A percentile compares a stretch with the other conserved stretches of the same genome.
Evolutionary conservation across 2,797 vertebrate species (phyloP).

Genomic region (Parauchenoglanis ngamensis): DNA sequence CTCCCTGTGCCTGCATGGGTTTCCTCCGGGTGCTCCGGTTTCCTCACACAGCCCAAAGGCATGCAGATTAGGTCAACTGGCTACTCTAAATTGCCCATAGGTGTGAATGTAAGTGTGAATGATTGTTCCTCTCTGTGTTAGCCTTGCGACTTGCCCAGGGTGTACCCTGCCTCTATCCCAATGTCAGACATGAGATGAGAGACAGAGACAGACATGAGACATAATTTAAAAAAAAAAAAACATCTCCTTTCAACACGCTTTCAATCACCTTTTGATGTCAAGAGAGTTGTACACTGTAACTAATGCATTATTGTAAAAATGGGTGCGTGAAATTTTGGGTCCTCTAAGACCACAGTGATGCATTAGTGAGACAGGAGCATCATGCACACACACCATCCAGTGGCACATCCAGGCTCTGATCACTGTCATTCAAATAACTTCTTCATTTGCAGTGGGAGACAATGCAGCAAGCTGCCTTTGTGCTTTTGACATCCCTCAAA

Average conservation of each 20-base stretch:
- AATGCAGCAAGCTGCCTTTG: conserved; percentile 78
- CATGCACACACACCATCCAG: conserved; percentile 20
- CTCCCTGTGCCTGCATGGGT: too few species aligned
- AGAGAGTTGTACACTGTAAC: background rate
- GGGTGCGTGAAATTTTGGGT: background rate
- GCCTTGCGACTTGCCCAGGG: too few species aligned
- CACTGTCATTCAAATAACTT: conserved; percentile 76
- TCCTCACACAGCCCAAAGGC: too few species aligned
- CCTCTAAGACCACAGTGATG: background rate
- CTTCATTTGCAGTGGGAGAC: conserved; percentile 83
- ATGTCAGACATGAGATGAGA: too few species aligned
- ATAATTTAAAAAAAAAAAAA: background rate
- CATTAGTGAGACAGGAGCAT: conserved; percentile 23
- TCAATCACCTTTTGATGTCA: background rate
- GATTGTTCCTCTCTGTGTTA: too few species aligned
- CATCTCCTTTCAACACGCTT: background rate
- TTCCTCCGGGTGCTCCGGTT: too few species aligned
- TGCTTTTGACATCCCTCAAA: conserved; percentile 77
- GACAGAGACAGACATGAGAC: background rate
- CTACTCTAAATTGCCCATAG: too few species aligned
- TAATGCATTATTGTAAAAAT: background rate
- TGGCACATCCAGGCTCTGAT: conserved; percentile 70
- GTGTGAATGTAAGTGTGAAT: too few species aligned
- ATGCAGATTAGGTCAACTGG: too few species aligned
- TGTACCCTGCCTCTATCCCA: too few species aligned